Conservation (phyloP, 2,888 invertebrate species). For the Melitaea athalia region DNA sequence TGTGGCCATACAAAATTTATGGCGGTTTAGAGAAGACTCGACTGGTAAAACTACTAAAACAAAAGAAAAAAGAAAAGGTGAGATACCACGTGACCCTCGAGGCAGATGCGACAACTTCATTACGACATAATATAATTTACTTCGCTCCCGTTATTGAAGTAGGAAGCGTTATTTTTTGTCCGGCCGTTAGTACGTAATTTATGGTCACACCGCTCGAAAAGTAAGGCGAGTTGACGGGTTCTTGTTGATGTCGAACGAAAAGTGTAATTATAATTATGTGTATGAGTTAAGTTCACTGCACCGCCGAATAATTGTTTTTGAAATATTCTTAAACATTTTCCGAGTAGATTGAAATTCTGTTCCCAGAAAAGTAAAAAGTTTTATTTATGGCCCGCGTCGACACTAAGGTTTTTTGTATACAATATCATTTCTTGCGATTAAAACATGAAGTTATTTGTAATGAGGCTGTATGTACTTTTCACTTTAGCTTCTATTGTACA, state of each 20-base stretch:
- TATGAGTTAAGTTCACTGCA: constrained; percentile 44
- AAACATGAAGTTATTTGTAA: constrained; percentile 10
- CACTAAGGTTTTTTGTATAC: constrained; percentile 32
- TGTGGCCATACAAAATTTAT: constrained; percentile 77
- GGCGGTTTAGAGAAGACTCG: constrained; percentile 64
- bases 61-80: constrained; percentile 59
- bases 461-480: constrained; percentile 2
- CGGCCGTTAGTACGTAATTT: constrained; percentile 71
- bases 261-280: constrained; percentile 44
- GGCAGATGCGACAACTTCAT: constrained; percentile 78
- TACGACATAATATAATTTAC: constrained; percentile 70
- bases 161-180: constrained; percentile 72
- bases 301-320: constrained; percentile 44
- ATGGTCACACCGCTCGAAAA: constrained; percentile 66
- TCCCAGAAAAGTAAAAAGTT: constrained; percentile 39
- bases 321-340: constrained; percentile 42
- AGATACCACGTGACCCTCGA: constrained; percentile 59
- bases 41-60: constrained; percentile 64
- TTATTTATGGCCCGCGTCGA: constrained; percentile 29
- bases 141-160: constrained; percentile 76
- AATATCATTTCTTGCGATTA: constrained; percentile 18
- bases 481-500: not conserved
- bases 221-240: constrained; percentile 55
- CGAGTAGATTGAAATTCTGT: constrained; percentile 41
- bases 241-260: constrained; percentile 42